These are phyloP conservation scores for Sebastes aleutianus DNA, from an alignment of 2,797 vertebrate species.

Conservation along the genomic window DNA sequence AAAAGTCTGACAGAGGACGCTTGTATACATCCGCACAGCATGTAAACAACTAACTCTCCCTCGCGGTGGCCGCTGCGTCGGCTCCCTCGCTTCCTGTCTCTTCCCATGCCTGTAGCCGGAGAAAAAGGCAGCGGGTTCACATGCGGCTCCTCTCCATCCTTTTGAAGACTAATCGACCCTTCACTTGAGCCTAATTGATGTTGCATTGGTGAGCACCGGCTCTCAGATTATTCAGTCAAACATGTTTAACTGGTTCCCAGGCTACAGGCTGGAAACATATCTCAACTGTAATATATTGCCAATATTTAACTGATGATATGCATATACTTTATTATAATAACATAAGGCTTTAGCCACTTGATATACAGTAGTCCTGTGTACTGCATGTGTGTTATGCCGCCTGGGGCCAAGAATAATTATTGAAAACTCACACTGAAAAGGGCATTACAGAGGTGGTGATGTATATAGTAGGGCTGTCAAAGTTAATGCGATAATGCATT, in stretches of 20 bases:
- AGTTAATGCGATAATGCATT: no score
- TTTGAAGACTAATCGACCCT: slow-evolving; percentile 66
- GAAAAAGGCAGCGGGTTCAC: slow-evolving; percentile 37
- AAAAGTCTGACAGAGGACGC: slow-evolving; percentile 68
- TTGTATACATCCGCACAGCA: slow-evolving; percentile 58
- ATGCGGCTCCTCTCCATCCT: slow-evolving; percentile 39
- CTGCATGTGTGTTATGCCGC: neutral
- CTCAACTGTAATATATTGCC: slow-evolving; percentile 7
- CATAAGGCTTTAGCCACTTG: neutral
- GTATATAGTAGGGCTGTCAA: neutral
- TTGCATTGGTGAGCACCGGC: slow-evolving; percentile 44
- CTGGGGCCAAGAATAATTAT: neutral
- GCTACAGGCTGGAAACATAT: slow-evolving; percentile 38
- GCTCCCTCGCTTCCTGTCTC: slow-evolving; percentile 25
- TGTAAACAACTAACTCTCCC: slow-evolving; percentile 55
- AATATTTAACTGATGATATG: neutral
- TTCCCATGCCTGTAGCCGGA: slow-evolving; percentile 12
- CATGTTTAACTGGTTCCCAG: slow-evolving; percentile 60
- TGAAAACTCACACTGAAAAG: neutral
- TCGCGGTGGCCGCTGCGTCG: neutral
- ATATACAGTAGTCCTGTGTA: neutral
- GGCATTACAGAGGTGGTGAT: neutral
- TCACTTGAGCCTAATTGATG: slow-evolving; percentile 67
- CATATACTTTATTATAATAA: neutral
- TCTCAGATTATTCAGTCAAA: slow-evolving; percentile 62